Conservation (phyloP, 2,888 invertebrate genomes). For the Podabrus alpinus region DNA sequence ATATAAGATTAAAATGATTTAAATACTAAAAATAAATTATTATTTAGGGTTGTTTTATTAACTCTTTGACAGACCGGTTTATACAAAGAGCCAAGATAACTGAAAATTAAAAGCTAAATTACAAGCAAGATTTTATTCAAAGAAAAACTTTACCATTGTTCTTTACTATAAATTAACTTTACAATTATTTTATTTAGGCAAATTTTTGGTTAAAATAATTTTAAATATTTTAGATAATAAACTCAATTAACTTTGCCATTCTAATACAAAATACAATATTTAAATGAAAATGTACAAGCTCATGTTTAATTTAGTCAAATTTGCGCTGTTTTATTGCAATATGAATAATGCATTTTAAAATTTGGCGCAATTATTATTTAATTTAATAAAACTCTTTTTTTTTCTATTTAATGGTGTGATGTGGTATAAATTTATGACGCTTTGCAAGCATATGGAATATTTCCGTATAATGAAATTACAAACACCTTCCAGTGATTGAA, state of each 20-base stretch:
- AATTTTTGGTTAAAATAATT: neutral
- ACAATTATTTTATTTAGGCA: neutral
- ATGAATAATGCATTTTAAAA: neutral
- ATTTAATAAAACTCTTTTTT: neutral
- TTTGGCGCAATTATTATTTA: neutral
- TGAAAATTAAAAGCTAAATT: constrained; percentile 19
- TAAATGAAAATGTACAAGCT: neutral
- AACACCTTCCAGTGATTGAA: no score
- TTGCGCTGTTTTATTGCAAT: neutral
- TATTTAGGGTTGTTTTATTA: constrained; percentile 19
- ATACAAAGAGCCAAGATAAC: constrained; percentile 16
- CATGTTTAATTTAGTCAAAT: neutral
- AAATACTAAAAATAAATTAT: constrained; percentile 8
- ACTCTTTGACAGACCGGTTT: constrained; percentile 15
- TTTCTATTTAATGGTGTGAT: neutral
- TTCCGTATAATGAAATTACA: no score
- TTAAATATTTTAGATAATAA: neutral
- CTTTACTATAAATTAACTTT: constrained; percentile 1
- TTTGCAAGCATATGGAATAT: no score
- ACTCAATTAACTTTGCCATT: neutral
- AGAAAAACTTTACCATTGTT: constrained; percentile 14
- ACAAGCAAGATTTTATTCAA: constrained; percentile 10
- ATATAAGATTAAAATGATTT: neutral
- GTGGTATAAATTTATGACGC: neutral
- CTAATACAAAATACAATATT: neutral